These are phyloP conservation scores for Donacobius atricapilla DNA, from an alignment of 2,113 vertebrate species.

Conservation along the genomic window DNA sequence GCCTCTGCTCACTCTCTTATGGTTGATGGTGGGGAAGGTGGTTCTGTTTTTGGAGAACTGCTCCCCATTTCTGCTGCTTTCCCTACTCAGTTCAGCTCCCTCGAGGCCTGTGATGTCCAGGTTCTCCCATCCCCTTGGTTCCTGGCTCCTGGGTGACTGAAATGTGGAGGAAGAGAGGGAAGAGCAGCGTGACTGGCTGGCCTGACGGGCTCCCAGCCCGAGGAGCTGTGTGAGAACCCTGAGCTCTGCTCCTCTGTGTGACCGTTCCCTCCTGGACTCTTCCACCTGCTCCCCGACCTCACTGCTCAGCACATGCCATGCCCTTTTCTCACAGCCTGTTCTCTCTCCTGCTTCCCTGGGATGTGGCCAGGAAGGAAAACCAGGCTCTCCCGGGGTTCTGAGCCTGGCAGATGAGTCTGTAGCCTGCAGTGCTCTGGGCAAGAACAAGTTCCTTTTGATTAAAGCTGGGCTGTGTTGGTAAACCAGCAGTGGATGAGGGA, in stretches of 20 bases:
- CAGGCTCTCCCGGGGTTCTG: not conserved
- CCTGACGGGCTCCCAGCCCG: not conserved
- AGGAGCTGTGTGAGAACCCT: not conserved
- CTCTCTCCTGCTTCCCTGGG: not conserved
- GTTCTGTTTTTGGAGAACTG: not conserved
- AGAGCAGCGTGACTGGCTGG: not conserved
- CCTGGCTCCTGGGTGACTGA: not conserved
- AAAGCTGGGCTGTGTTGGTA: constrained; percentile 3
- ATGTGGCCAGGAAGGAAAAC: not conserved
- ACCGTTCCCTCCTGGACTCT: not conserved
- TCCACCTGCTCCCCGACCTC: not conserved
- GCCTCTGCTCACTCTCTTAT: not conserved
- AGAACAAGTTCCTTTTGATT: constrained; percentile 20
- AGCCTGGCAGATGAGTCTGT: not conserved
- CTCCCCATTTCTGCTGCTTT: not conserved
- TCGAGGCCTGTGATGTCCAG: not conserved
- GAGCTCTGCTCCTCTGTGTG: not conserved
- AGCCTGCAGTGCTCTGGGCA: constrained; percentile 13
- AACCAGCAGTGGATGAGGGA: not conserved
- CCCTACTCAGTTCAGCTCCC: not conserved
- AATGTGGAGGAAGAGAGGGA: not conserved
- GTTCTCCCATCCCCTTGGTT: not conserved
- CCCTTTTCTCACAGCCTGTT: not conserved
- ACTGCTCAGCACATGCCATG: not conserved
- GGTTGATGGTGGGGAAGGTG: not conserved